Percentiles rank a stretch among this genome's conserved stretches.
These are phyloP conservation scores for Anoplopoma fimbria DNA, from an alignment of 2,113 vertebrate species.

Conservation along the genomic window DNA sequence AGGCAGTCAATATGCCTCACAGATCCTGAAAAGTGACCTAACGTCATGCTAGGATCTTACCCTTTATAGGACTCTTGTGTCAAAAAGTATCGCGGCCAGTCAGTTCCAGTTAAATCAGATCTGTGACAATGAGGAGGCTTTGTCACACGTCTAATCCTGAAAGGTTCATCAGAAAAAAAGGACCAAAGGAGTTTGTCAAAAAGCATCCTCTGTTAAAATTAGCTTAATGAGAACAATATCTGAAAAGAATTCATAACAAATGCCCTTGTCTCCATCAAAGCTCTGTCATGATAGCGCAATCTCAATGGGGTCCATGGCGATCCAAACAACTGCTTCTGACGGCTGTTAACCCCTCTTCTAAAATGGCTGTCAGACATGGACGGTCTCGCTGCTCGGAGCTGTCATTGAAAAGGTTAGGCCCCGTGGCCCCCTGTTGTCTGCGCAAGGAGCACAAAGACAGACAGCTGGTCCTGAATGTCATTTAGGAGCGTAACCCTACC, in stretches of 20 bases:
- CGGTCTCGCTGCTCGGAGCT: constrained; percentile 41
- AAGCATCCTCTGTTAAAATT: constrained; percentile 10
- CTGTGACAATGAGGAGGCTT: constrained; percentile 2
- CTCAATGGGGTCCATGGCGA: background rate
- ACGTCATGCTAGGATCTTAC: constrained; percentile 25
- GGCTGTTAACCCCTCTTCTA: constrained; percentile 42
- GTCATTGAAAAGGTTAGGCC: constrained; percentile 67
- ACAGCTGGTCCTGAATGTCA: constrained; percentile 74
- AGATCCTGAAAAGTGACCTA: constrained; percentile 10
- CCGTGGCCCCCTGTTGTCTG: constrained; percentile 61
- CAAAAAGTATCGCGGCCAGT: constrained; percentile 18
- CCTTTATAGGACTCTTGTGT: constrained; percentile 15
- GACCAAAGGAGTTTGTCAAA: constrained; percentile 18
- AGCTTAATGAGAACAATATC: constrained; percentile 18
- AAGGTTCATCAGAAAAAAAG: background rate
- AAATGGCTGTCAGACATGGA: constrained; percentile 74
- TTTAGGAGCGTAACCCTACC: constrained; percentile 63
- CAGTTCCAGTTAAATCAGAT: constrained; percentile 31
- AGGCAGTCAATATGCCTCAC: constrained; percentile 15
- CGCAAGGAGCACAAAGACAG: constrained; percentile 61
- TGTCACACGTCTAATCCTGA: constrained; percentile 17
- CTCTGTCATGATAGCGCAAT: constrained; percentile 19
- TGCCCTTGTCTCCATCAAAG: constrained; percentile 9
- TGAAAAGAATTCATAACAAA: constrained; percentile 35
- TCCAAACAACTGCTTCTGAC: constrained; percentile 44